Conservation (phyloP, 2,797 vertebrate species). For the Hyperoplus immaculatus region DNA sequence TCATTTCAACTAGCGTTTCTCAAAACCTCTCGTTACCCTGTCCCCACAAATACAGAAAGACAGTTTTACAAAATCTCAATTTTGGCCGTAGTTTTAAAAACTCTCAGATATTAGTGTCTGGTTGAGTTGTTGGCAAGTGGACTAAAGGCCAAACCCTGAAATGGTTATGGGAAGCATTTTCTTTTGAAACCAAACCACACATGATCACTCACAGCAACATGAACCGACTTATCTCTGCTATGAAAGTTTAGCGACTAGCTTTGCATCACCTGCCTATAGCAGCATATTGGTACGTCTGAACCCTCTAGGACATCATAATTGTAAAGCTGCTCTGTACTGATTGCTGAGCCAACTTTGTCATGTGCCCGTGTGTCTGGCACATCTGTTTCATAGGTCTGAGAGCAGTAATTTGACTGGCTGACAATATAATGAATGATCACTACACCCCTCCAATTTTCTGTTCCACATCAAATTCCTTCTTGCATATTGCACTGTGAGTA, state of each 20-base stretch:
- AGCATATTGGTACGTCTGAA: conserved; percentile 7
- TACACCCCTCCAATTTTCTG: conserved; percentile 42
- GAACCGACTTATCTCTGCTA: neutral
- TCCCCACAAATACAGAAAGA: no score
- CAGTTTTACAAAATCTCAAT: no score
- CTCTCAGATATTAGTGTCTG: no score
- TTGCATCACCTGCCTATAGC: conserved; percentile 17
- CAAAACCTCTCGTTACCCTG: no score
- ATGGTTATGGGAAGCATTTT: neutral
- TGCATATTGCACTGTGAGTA: conserved; percentile 21
- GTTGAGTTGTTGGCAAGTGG: no score
- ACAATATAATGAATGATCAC: conserved; percentile 68
- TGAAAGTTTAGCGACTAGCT: conserved; percentile 1
- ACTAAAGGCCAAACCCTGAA: no score
- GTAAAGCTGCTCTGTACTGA: conserved; percentile 30
- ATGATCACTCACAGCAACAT: neutral
- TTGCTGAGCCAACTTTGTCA: conserved; percentile 36
- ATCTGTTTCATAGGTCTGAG: conserved; percentile 69
- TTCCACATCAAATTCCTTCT: conserved; percentile 43
- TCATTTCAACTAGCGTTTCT: no score
- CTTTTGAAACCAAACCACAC: neutral
- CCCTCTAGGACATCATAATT: conserved; percentile 20
- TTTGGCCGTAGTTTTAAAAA: no score
- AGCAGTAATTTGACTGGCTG: conserved; percentile 60
- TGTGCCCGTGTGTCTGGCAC: conserved; percentile 61